Evolutionary conservation across 2,113 vertebrate species (phyloP), one percentile per base, ranked within the genome.

Genomic region (Vidua macroura): DNA sequence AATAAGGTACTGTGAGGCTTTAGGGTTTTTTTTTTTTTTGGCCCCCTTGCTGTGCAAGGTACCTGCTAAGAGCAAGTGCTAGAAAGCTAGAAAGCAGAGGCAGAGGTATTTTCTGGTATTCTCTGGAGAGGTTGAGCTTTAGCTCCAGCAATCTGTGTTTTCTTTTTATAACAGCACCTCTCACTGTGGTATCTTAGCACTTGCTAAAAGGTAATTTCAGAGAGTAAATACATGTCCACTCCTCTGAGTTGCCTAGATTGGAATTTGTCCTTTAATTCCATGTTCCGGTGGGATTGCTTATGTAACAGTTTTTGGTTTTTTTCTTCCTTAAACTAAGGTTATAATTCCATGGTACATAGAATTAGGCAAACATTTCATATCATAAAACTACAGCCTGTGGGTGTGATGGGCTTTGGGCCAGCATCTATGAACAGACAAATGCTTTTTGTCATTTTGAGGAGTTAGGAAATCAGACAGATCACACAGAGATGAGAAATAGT

Each of bases 401-500:
- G 95, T 63, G 92, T 83, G 73, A 88, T 90, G 90, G 94, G 96
- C 94, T 90, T 86, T 70, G 56, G 75, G 91, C 91, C 93, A 97
- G 43, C 67, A 87, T 80, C 64, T 88, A 27, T 92, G 79, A 96
- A 85, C n/a, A 95, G 87, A 88, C 81, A 82, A 95, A 85, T 89
- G 59, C 53, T 83, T 91, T 97, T 95, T 93, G 79, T 92, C 87
- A 83, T 94, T 95, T 90, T 69, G 48, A 76, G 52, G 78, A 92
- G 59, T 67, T 70, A 70, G 79, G 83, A 90, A 95, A 96, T 85
- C 78, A 83, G 91, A 60, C 93, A 94, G 88, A 94, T 92, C 10
- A 6, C 63, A 94, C 39, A 56, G 59, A 93, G 43, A 77, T 91
- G 70, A 91, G 48, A 92, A 91, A 79, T 83, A 92, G 89, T 95